A percentile compares a stretch with the other conserved stretches of the same genome.
Evolutionary conservation across 1,140 invertebrate species (phyloP).

Genomic region (Drosophila nannoptera): DNA sequence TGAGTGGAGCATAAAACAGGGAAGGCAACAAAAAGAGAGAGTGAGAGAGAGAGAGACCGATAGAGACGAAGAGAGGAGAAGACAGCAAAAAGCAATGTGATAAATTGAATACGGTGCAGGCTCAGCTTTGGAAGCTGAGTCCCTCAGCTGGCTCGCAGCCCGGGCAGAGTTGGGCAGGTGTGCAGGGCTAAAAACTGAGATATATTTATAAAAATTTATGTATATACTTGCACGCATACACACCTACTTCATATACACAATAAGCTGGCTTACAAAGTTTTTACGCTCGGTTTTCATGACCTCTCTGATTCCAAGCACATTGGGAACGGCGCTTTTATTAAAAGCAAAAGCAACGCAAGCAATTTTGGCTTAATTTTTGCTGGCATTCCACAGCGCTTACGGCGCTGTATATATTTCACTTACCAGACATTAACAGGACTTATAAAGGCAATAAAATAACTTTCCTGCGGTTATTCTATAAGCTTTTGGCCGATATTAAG

Average conservation of each 20-base stretch:
- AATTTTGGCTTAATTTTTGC: neutral
- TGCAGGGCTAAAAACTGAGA: conserved; percentile 26
- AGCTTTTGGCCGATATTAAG: too few relatives aligned
- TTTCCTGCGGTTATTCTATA: too few relatives aligned
- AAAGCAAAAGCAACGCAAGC: conserved; percentile 1
- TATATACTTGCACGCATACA: neutral
- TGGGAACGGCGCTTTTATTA: conserved; percentile 15
- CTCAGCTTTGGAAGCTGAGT: conserved; percentile 26
- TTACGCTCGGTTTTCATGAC: conserved; percentile 25
- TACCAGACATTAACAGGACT: conserved; percentile 4
- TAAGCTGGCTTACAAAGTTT: conserved; percentile 11
- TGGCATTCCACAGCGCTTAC: too few relatives aligned
- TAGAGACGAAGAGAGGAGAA: neutral
- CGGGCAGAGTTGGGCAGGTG: conserved; percentile 35
- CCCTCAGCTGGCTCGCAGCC: conserved; percentile 1
- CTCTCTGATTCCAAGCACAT: conserved; percentile 35
- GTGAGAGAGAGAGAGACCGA: neutral
- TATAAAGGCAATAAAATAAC: neutral
- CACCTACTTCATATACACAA: neutral
- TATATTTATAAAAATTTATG: conserved; percentile 1
- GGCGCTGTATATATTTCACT: neutral
- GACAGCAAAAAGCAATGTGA: conserved; percentile 28
- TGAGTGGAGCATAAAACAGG: conserved; percentile 4
- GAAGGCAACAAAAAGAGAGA: neutral
- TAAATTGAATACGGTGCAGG: conserved; percentile 41